Evolutionary conservation across 2,888 invertebrate genomes (phyloP).

Genomic region (Rambutsinella grinnellia): DNA sequence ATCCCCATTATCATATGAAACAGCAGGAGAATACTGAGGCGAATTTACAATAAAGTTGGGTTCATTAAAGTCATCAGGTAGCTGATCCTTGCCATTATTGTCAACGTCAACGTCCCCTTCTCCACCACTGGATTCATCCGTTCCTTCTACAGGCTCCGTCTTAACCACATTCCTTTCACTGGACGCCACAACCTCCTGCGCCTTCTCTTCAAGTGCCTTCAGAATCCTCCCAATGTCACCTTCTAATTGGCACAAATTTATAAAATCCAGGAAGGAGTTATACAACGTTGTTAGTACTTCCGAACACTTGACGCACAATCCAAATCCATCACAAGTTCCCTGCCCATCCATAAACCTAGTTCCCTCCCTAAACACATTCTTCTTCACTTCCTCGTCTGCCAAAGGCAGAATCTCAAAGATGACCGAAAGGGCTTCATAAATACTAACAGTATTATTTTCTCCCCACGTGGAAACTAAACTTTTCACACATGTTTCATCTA

Average conservation of each 20-base stretch:
- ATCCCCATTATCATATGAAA: neutral
- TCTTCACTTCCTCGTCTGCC: neutral
- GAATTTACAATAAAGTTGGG: too few species aligned
- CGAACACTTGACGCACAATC: constrained; percentile 22
- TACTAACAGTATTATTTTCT: neutral
- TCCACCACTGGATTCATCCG: neutral
- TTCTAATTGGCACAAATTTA: neutral
- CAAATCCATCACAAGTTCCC: neutral
- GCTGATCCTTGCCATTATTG: neutral
- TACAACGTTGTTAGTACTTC: constrained; percentile 25
- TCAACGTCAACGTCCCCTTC: neutral
- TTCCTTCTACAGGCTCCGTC: constrained; percentile 1
- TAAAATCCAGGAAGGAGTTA: constrained; percentile 11
- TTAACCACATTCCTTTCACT: constrained; percentile 2
- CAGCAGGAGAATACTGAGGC: neutral
- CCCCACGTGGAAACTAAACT: constrained; percentile 8
- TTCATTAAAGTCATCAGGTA: neutral
- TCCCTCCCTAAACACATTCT: neutral
- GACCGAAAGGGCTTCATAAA: constrained; percentile 23
- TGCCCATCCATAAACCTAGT: neutral
- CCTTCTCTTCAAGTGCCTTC: neutral
- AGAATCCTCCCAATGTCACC: constrained; percentile 24
- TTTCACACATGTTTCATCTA: neutral
- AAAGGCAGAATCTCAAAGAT: constrained; percentile 27
- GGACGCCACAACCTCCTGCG: neutral